Conservation (phyloP, 1,140 invertebrate genomes). For the Asbolus verrucosus region DNA sequence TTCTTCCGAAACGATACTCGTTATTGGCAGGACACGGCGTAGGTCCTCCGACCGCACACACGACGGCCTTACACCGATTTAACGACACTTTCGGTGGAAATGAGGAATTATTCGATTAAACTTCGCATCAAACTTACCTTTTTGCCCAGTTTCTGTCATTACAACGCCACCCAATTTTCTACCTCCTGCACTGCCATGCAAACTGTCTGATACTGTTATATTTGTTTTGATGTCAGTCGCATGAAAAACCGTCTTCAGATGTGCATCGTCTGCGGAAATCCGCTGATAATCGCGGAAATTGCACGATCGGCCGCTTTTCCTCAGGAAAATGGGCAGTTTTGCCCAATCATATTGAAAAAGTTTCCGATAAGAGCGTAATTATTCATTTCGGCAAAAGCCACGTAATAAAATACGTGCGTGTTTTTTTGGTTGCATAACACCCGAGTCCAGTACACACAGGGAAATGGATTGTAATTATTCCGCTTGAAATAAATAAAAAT, state of each 20-base stretch:
- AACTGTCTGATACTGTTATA: constrained; percentile 50
- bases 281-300: neutral
- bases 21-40: constrained; percentile 22
- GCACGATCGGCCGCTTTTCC: too few species aligned
- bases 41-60: neutral
- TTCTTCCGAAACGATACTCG: constrained; percentile 49
- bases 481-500: too few species aligned
- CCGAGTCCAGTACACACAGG: too few species aligned
- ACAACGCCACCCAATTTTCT: constrained; percentile 70
- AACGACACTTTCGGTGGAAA: neutral
- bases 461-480: too few species aligned
- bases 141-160: constrained; percentile 69
- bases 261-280: too few species aligned
- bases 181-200: constrained; percentile 67
- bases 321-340: constrained; percentile 1
- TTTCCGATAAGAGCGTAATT: constrained; percentile 13
- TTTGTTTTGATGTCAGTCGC: constrained; percentile 40
- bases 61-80: constrained; percentile 2
- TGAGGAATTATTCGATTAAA: neutral
- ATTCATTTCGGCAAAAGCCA: constrained; percentile 48
- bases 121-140: constrained; percentile 65
- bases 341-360: constrained; percentile 6
- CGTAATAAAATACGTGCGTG: constrained; percentile 55
- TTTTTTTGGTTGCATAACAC: constrained; percentile 52
- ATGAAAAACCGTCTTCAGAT: constrained; percentile 23